Evolutionary conservation across 2,888 invertebrate genomes (phyloP).

Genomic region (Xestobium rufovillosum): DNA sequence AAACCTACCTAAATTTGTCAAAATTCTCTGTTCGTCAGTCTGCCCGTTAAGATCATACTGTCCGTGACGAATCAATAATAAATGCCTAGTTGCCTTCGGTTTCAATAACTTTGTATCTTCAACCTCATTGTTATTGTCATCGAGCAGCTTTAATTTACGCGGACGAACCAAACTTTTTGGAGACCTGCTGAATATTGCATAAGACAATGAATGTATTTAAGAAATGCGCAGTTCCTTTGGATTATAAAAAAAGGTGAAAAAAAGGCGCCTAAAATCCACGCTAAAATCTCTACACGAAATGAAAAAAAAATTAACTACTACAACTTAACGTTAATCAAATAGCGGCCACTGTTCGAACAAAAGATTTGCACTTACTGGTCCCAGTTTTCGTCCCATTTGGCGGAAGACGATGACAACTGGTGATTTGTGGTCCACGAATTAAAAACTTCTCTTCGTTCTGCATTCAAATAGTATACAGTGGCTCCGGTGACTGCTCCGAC

Average conservation of each 20-base stretch:
- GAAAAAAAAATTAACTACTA: neutral
- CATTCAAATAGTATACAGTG: constrained; percentile 51
- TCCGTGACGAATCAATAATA: constrained; percentile 89
- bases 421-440: constrained; percentile 66
- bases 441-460: constrained; percentile 42
- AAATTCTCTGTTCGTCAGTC: constrained; percentile 62
- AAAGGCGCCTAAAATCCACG: too few species aligned
- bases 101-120: constrained; percentile 56
- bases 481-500: constrained; percentile 60
- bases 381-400: constrained; percentile 85
- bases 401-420: constrained; percentile 48
- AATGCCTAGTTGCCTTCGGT: constrained; percentile 63
- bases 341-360: neutral
- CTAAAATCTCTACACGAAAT: constrained; percentile 1
- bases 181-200: constrained; percentile 60
- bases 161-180: constrained; percentile 66
- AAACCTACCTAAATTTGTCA: constrained; percentile 70
- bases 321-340: constrained; percentile 3
- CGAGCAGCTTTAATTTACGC: constrained; percentile 42
- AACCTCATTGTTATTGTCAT: constrained; percentile 61
- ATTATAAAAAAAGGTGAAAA: neutral
- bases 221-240: neutral
- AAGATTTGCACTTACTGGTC: constrained; percentile 58
- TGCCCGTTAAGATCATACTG: constrained; percentile 77
- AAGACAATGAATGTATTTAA: constrained; percentile 6